Evolutionary conservation across 2,888 invertebrate species (phyloP).

Genomic region (Ophraella communa): DNA sequence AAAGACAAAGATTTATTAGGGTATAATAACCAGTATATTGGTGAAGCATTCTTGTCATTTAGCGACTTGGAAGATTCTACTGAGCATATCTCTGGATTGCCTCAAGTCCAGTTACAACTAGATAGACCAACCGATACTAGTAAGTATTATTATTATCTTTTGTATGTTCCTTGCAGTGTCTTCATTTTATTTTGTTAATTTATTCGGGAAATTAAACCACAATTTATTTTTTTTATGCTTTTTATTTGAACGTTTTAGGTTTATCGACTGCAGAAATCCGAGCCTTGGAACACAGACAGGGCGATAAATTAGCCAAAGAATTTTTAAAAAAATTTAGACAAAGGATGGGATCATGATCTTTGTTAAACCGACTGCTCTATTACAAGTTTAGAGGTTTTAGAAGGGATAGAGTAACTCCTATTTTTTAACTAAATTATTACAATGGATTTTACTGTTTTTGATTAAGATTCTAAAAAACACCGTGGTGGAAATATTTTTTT

Average conservation of each 20-base stretch:
- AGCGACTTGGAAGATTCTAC: conserved; percentile 72
- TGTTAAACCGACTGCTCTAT: conserved; percentile 27
- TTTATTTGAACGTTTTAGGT: conserved; percentile 33
- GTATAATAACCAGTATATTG: conserved; percentile 90
- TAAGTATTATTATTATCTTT: neutral
- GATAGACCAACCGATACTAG: conserved; percentile 73
- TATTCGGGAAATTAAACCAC: no score
- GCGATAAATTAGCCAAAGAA: conserved; percentile 87
- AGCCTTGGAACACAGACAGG: conserved; percentile 81
- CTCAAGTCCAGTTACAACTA: conserved; percentile 77
- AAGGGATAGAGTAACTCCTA: conserved; percentile 15
- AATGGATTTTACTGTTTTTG: no score
- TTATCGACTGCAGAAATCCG: conserved; percentile 74
- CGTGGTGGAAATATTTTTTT: no score
- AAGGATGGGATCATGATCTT: conserved; percentile 60
- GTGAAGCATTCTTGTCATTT: conserved; percentile 90
- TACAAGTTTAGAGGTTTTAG: conserved; percentile 13
- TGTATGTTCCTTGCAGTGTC: no score
- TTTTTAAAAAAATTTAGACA: conserved; percentile 83
- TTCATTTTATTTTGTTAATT: no score
- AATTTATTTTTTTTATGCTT: neutral
- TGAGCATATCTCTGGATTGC: conserved; percentile 67
- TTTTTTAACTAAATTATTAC: conserved; percentile 13
- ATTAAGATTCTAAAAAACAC: no score
- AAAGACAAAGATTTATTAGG: conserved; percentile 97